Evolutionary conservation across 1,140 invertebrate genomes (phyloP), one percentile per base, ranked within the genome.

Genomic region (Nixonia krombeini): DNA sequence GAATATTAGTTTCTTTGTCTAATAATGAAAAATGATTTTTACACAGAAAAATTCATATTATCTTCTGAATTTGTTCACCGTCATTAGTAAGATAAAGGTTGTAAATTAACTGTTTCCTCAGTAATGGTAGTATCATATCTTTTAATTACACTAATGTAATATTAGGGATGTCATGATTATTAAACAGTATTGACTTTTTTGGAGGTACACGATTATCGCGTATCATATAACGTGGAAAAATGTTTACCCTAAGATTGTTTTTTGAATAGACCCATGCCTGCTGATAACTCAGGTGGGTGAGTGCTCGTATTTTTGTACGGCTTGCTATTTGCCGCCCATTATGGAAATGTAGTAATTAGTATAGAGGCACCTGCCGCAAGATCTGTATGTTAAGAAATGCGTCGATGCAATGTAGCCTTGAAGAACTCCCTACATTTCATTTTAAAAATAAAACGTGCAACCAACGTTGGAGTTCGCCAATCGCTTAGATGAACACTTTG

Each of bases 281-380:
- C 80, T 80, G 76, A 75, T 72, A 68, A 81, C 74, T 78, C 76
- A 76, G 75, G 78, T 79, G 80, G 80, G 81, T 84, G 82, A 82
- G 81, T 82, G 79, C 64, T 73, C 66, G 70, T 75, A 69, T 73
- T 70, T 74, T 72, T 64, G 40, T 65, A 49, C 15, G 53, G 61
- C 70, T 68, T 75, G 57, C 70, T 72, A 58, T 74, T n/a, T 74
- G 61, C 67, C 50, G 67, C 64, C 72, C 57, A 58, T 71, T 74
- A 55, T 45, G 66, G 46, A 52, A 50, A 52, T 9, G 57, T 73
- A 72, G 65, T 53, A 31, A 68, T 44, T 67, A 74, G 56, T 21
- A 45, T 74, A 74, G 68, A 50, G 17, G 33, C 42, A 40, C 57
- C 29, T 41, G 33, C 28, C 37, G 29, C 37, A 49, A 72, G 59